These are phyloP conservation scores for Trichogramma dendrolimi DNA, from an alignment of 2,888 invertebrate genomes.

Conservation along the genomic window DNA sequence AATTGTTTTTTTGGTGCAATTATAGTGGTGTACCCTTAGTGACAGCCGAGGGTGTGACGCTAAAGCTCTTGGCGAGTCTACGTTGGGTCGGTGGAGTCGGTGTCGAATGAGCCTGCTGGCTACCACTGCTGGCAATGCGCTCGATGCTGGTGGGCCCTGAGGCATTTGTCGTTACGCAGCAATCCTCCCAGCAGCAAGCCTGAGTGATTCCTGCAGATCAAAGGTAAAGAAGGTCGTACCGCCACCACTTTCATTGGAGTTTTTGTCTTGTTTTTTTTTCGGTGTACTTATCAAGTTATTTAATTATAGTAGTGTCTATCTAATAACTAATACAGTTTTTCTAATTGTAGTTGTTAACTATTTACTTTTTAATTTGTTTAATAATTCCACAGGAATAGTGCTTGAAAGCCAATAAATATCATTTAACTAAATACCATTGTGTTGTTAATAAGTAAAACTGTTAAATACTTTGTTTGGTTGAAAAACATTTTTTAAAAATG, in stretches of 20 bases:
- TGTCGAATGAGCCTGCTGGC: conserved; percentile 58
- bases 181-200: conserved; percentile 52
- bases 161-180: conserved; percentile 45
- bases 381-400: too few species aligned
- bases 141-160: conserved; percentile 34
- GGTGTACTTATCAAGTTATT: neutral
- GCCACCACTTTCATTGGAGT: neutral
- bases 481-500: conserved; percentile 5
- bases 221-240: conserved; percentile 1
- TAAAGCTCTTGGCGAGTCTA: conserved; percentile 87
- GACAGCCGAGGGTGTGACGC: conserved; percentile 72
- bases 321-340: neutral
- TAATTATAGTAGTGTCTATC: neutral
- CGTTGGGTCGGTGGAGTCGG: conserved; percentile 83
- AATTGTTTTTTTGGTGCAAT: conserved; percentile 1
- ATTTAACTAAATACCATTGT: too few species aligned
- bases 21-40: conserved; percentile 57
- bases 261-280: neutral
- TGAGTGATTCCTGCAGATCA: conserved; percentile 48
- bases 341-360: neutral
- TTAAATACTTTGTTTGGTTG: neutral
- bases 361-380: too few species aligned
- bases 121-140: conserved; percentile 34
- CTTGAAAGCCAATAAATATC: too few species aligned
- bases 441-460: too few species aligned